Conservation (phyloP, 2,888 invertebrate genomes). For the Cephus rjabovi region DNA sequence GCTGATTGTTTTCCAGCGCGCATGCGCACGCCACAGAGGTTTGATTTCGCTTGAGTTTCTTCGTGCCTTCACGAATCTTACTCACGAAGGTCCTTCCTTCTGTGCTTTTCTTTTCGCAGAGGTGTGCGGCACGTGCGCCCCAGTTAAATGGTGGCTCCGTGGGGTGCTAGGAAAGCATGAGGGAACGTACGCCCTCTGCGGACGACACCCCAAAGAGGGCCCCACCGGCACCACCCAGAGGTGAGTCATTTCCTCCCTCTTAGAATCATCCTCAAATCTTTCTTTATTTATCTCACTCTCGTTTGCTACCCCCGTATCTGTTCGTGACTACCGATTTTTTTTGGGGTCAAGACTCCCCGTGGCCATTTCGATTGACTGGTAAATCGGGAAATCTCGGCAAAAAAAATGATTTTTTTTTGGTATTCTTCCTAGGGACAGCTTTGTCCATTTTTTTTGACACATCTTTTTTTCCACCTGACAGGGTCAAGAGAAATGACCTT, state of each 20-base stretch:
- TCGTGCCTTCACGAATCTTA: background rate
- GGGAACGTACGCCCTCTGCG: slow-evolving; percentile 65
- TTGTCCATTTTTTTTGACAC: too few species aligned
- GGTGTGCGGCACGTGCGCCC: slow-evolving; percentile 41
- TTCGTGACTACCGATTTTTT: too few species aligned
- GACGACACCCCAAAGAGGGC: slow-evolving; percentile 65
- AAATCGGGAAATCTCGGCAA: too few species aligned
- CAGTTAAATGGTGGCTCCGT: slow-evolving; percentile 56
- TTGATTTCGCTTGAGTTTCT: background rate
- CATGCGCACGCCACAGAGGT: background rate
- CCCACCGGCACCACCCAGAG: slow-evolving; percentile 62
- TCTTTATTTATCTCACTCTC: background rate
- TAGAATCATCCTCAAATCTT: background rate
- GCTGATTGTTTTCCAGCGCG: background rate
- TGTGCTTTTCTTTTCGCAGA: slow-evolving; percentile 47
- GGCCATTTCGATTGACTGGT: too few species aligned
- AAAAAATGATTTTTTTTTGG: too few species aligned
- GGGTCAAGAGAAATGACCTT: too few species aligned
- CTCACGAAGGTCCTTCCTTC: slow-evolving; percentile 24
- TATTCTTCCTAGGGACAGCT: too few species aligned
- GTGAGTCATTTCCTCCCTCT: slow-evolving; percentile 38
- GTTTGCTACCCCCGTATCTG: too few species aligned
- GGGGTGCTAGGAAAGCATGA: slow-evolving; percentile 59
- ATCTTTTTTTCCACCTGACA: too few species aligned
- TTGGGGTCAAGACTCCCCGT: too few species aligned